Conservation (phyloP, 2,888 invertebrate genomes). For the Acanthosepion pharaonis region DNA sequence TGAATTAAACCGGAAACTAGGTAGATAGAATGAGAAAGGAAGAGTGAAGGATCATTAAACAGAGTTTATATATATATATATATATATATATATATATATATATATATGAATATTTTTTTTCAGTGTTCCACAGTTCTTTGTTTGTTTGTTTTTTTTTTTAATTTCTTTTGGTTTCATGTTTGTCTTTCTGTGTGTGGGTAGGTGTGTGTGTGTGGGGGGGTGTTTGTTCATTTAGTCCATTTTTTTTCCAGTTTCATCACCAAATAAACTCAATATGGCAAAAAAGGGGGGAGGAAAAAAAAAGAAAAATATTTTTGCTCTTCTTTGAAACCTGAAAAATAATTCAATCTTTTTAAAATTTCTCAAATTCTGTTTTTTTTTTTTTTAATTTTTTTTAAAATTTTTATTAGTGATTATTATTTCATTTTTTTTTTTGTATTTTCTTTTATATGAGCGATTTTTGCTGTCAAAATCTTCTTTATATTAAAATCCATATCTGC, state of each 20-base stretch:
- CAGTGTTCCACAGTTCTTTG: not conserved
- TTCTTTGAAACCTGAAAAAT: conserved; percentile 43
- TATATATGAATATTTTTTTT: too few relatives aligned
- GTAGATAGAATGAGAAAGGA: not conserved
- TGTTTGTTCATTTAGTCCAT: too few relatives aligned
- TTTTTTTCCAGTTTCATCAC: not conserved
- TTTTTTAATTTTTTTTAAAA: not conserved
- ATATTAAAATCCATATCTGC: not conserved
- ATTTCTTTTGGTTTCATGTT: too few relatives aligned
- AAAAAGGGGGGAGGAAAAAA: not conserved
- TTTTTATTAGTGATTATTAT: not conserved
- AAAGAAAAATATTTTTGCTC: not conserved
- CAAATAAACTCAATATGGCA: not conserved
- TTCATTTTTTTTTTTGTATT: not conserved
- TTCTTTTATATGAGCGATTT: not conserved
- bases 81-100: conserved; percentile 33
- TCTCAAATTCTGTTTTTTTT: not conserved
- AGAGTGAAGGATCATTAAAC: not conserved
- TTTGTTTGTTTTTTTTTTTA: not conserved
- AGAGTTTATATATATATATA: not conserved
- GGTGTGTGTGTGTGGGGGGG: too few relatives aligned
- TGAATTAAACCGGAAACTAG: not conserved
- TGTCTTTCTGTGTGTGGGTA: too few relatives aligned
- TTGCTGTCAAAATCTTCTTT: not conserved
- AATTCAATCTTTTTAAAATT: not conserved